Base-by-base conservation (phyloP, 2,888 invertebrate genomes). In the Polietes domitor region DNA sequence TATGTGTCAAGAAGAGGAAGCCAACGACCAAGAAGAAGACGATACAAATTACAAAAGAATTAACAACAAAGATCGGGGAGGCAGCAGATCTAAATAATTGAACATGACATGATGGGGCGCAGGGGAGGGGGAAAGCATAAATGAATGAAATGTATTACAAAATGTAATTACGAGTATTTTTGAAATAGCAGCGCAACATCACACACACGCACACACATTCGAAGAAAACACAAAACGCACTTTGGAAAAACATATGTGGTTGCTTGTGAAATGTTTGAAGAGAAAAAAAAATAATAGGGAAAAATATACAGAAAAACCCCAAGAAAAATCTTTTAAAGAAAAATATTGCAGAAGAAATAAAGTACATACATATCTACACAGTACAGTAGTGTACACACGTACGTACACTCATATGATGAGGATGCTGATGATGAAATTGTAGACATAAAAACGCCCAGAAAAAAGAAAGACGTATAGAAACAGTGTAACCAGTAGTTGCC, bases 21-120 rank as follows among this genome's bases (percentile, higher is more conserved):
- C n/a, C n/a, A n/a, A n/a, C n/a, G n/a, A n/a, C n/a, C 74, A 76
- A 78, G 75, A 82, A 82, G 58, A n/a, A n/a, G n/a, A n/a, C n/a
- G n/a, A 37, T 37, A 3, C 37, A 24, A 3, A 82, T 79, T 76
- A 82, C 75, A 75, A 82, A 72, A 72, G 77, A 82, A 82, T 76
- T 76, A 75, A 24, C 24, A 63, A 68, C 41, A 75, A 72, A 47
- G 53, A 82, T 63, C 47, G 41, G 19, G 55, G 15, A 19, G 19
- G 2, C 15, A 1, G 37, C 50, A 9, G 17, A 76, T 21, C 41
- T 41, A 53, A 58, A 70, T 73, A 70, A 70, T 77, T 68, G 77
- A 77, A 58, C 6, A 37, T 10, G 65, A 72, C n/a, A n/a, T n/a
- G n/a, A n/a, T n/a, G n/a, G 26, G 26, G 7, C 61, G 70, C 53